A percentile compares a stretch with the other conserved stretches of the same genome.
Evolutionary conservation across 2,888 invertebrate species (phyloP).

Genomic region (Drosophila borealis): DNA sequence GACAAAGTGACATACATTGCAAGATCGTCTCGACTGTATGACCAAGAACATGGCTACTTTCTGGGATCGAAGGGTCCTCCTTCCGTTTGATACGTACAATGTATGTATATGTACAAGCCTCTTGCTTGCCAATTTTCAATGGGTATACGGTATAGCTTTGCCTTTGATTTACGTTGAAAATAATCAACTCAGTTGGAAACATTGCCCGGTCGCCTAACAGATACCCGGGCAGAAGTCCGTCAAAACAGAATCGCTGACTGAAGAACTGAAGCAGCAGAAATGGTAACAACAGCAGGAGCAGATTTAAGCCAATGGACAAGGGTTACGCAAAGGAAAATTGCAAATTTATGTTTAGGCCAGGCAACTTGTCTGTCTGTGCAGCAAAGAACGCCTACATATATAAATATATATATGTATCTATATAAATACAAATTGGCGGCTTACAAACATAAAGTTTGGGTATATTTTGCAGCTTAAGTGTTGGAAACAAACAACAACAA

Average conservation of each 20-base stretch:
- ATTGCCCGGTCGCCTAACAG: slow-evolving; percentile 37
- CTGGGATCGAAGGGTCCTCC: too few relatives aligned
- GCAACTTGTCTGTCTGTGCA: slow-evolving; percentile 40
- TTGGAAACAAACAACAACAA: slow-evolving; percentile 43
- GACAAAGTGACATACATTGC: too few relatives aligned
- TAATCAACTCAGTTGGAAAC: slow-evolving; percentile 76
- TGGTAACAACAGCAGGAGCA: slow-evolving; percentile 7
- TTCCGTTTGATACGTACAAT: too few relatives aligned
- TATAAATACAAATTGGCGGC: slow-evolving; percentile 33
- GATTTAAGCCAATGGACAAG: slow-evolving; percentile 45
- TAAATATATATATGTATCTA: slow-evolving; percentile 11
- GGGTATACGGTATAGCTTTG: slow-evolving; percentile 2
- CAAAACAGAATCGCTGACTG: slow-evolving; percentile 43
- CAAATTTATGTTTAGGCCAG: slow-evolving; percentile 40
- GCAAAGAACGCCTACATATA: slow-evolving; percentile 28
- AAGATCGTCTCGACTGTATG: too few relatives aligned
- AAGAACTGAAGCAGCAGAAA: slow-evolving; percentile 29
- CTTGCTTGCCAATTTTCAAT: not conserved
- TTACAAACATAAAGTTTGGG: slow-evolving; percentile 68
- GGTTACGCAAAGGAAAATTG: slow-evolving; percentile 66
- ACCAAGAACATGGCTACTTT: too few relatives aligned
- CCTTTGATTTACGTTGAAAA: slow-evolving; percentile 68
- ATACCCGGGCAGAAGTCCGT: slow-evolving; percentile 15
- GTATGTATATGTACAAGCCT: not conserved
- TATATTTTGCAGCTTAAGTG: slow-evolving; percentile 75